Percentiles rank a stretch among this genome's conserved stretches.
Evolutionary conservation across 2,888 invertebrate genomes (phyloP).

Genomic region (Lepidochitona cinerea): DNA sequence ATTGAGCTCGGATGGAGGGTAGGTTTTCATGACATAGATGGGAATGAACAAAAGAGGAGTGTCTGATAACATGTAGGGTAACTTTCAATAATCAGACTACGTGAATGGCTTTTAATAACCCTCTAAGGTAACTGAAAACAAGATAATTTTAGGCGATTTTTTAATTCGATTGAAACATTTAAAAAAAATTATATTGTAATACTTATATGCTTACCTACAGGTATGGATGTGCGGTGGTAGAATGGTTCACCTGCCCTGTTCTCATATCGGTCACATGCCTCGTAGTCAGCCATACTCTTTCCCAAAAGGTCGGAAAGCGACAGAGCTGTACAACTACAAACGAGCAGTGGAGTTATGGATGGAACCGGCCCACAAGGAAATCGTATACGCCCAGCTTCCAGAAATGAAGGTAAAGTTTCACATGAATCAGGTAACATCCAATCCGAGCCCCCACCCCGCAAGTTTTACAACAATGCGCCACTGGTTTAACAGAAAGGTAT

Average conservation of each 20-base stretch:
- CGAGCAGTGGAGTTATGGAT: slow-evolving; percentile 59
- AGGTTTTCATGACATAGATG: too few relatives aligned
- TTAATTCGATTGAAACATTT: too few relatives aligned
- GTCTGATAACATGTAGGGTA: too few relatives aligned
- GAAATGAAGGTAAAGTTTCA: slow-evolving; percentile 47
- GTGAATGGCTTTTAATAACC: too few relatives aligned
- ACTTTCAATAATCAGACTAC: too few relatives aligned
- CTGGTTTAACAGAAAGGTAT: too few relatives aligned
- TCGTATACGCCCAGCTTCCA: slow-evolving; percentile 51
- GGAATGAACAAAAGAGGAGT: too few relatives aligned
- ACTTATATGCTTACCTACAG: slow-evolving; percentile 21
- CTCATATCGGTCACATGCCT: slow-evolving; percentile 62
- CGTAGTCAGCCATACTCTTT: slow-evolving; percentile 60
- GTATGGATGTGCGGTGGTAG: slow-evolving; percentile 64
- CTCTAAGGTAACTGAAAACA: too few relatives aligned
- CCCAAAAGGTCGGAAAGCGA: slow-evolving; percentile 43
- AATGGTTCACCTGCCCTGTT: slow-evolving; percentile 58
- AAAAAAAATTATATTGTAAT: background rate
- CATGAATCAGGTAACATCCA: too few relatives aligned
- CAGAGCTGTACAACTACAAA: slow-evolving; percentile 56
- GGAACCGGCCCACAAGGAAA: slow-evolving; percentile 44
- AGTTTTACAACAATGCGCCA: too few relatives aligned
- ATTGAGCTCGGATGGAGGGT: slow-evolving; percentile 61
- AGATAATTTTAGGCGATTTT: too few relatives aligned
- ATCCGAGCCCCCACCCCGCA: too few relatives aligned